A percentile compares a stretch with the other conserved stretches of the same genome.
These are phyloP conservation scores for Porphyrio hochstetteri DNA, from an alignment of 2,113 vertebrate species.

Conservation along the genomic window DNA sequence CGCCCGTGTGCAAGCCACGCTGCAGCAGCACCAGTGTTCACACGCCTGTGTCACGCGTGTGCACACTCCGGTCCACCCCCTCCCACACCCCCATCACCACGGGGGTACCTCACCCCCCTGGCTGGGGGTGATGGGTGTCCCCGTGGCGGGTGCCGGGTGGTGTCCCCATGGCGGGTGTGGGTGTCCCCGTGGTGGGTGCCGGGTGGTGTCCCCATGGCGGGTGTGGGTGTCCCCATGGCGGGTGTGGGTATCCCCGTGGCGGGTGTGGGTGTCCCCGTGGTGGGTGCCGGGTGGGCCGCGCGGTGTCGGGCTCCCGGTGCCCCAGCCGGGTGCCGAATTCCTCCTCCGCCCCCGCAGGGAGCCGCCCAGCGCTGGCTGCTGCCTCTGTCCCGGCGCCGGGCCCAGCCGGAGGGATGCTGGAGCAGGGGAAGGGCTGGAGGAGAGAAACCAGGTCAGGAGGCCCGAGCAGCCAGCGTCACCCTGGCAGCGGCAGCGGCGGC, in stretches of 20 bases:
- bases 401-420: neutral
- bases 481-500: slow-evolving; percentile 40
- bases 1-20: no score
- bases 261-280: fast-evolving
- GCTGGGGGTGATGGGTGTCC: neutral
- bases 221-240: fast-evolving
- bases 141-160: fast-evolving
- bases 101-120: no score
- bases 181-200: fast-evolving
- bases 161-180: no score
- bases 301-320: neutral
- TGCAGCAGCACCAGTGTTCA: neutral
- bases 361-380: neutral
- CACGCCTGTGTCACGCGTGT: fast-evolving
- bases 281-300: neutral
- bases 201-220: fast-evolving
- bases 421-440: neutral
- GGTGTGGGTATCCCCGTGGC: no score
- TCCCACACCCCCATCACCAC: fast-evolving
- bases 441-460: slow-evolving; percentile 12
- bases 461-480: slow-evolving; percentile 35
- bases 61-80: neutral
- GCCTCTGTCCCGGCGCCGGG: neutral
- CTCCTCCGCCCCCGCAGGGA: slow-evolving; percentile 49
- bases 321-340: neutral